These are phyloP conservation scores for Parus major DNA, from an alignment of 2,113 vertebrate genomes.

Conservation along the genomic window DNA sequence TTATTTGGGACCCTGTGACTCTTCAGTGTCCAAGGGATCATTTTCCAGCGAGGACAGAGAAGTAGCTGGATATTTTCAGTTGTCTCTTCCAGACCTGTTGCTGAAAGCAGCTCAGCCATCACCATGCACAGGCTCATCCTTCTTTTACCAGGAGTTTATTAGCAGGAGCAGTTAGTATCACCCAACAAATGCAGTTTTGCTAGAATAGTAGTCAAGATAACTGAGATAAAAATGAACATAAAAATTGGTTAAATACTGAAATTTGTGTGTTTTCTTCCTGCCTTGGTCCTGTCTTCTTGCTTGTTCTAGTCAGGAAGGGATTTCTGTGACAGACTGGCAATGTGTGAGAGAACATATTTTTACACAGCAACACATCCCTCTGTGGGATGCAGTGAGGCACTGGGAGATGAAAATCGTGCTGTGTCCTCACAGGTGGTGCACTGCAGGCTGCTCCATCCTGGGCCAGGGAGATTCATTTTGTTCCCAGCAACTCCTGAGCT, in stretches of 20 bases:
- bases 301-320: not conserved
- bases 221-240: not conserved
- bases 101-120: not conserved
- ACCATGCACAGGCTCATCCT: not conserved
- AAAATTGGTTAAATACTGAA: not conserved
- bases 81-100: not conserved
- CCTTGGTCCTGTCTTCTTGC: not conserved
- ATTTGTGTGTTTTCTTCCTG: not conserved
- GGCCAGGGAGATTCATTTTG: not conserved
- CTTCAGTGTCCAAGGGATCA: not conserved
- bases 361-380: not conserved
- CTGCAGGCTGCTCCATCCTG: not conserved
- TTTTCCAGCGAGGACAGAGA: not conserved
- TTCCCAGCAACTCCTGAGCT: not conserved
- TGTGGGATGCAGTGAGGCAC: not conserved
- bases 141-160: not conserved
- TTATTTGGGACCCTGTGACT: not conserved
- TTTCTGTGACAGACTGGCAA: slow-evolving; percentile 24
- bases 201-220: not conserved
- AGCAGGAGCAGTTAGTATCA: not conserved
- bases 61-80: not conserved
- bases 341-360: not conserved
- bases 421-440: not conserved
- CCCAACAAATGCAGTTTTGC: not conserved
- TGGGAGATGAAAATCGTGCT: not conserved